These are phyloP conservation scores for Haliclystus octoradiatus DNA, from an alignment of 30 jellyfish, hydroid and myxozoan genomes.

Conservation along the genomic window DNA sequence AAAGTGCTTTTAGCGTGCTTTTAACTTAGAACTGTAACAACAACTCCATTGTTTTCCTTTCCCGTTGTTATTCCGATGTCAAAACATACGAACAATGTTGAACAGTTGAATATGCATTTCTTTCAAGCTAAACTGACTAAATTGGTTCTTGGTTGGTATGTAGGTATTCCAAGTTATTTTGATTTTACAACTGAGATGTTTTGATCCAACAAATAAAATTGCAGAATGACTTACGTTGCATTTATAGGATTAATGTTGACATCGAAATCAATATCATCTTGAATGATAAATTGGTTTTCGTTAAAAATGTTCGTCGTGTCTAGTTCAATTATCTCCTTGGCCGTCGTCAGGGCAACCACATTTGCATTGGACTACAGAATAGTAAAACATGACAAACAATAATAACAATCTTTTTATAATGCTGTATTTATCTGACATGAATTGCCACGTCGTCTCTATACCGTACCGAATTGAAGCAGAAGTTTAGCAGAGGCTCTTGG, in stretches of 20 bases:
- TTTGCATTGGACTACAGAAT: slow-evolving; percentile 49
- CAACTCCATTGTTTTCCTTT: not conserved
- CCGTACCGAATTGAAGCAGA: slow-evolving; percentile 73
- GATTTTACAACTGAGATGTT: no score
- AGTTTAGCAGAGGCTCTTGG: slow-evolving; percentile 67
- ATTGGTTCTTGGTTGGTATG: not conserved
- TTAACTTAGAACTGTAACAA: not conserved
- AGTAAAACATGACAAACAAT: not conserved
- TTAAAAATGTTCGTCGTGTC: slow-evolving; percentile 60
- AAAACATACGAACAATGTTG: slow-evolving; percentile 4
- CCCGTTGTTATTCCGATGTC: not conserved
- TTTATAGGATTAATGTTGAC: no score
- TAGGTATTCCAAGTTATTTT: no score
- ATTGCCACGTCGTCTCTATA: no score
- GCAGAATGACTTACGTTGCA: no score
- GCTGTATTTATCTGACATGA: no score
- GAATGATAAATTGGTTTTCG: slow-evolving; percentile 11
- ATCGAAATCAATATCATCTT: no score
- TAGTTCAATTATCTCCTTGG: slow-evolving; percentile 75
- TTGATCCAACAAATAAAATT: no score
- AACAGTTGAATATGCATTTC: no score
- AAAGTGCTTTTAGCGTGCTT: no score
- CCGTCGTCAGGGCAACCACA: slow-evolving; percentile 62
- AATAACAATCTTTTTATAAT: not conserved
- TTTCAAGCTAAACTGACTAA: no score